Evolutionary conservation across 1,140 invertebrate species (phyloP).

Genomic region (Meloidogyne chitwoodi): DNA sequence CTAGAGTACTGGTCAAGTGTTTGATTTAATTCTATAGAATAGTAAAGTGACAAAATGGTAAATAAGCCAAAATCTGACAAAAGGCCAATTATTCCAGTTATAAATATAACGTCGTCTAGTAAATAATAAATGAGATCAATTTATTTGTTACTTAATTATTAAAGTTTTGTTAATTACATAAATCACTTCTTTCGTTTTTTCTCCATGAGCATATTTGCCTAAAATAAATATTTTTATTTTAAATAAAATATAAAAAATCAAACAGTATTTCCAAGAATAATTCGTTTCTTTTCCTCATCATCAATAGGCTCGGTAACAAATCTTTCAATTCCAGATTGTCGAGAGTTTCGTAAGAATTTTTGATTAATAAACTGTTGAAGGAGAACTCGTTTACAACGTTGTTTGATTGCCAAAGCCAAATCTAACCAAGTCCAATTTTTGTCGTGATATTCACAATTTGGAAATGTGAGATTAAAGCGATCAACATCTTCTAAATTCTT

Average conservation of each 20-base stretch:
- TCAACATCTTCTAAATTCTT: constrained; percentile 94
- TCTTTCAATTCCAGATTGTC: constrained; percentile 26
- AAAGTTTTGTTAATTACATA: neutral
- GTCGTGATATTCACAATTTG: constrained; percentile 65
- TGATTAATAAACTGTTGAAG: constrained; percentile 57
- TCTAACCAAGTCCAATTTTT: constrained; percentile 99
- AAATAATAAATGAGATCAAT: neutral
- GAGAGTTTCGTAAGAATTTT: constrained; percentile 49
- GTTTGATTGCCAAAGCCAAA: constrained; percentile 86
- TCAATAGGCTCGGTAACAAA: constrained; percentile 42
- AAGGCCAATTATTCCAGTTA: no score
- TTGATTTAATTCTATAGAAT: no score
- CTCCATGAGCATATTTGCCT: constrained; percentile 16
- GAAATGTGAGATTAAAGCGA: constrained; percentile 77
- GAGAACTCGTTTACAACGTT: constrained; percentile 73
- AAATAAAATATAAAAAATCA: neutral
- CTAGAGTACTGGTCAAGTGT: no score
- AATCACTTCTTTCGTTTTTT: constrained; percentile 23
- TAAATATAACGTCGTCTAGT: no score
- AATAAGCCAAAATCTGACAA: neutral
- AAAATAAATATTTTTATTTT: constrained; percentile 6
- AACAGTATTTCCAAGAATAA: constrained; percentile 49
- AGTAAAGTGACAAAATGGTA: no score
- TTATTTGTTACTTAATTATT: neutral
- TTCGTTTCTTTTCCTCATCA: constrained; percentile 59